Evolutionary conservation across 2,888 invertebrate species (phyloP), one percentile per base, ranked within the genome.

Genomic region (Tenodera sinensis): DNA sequence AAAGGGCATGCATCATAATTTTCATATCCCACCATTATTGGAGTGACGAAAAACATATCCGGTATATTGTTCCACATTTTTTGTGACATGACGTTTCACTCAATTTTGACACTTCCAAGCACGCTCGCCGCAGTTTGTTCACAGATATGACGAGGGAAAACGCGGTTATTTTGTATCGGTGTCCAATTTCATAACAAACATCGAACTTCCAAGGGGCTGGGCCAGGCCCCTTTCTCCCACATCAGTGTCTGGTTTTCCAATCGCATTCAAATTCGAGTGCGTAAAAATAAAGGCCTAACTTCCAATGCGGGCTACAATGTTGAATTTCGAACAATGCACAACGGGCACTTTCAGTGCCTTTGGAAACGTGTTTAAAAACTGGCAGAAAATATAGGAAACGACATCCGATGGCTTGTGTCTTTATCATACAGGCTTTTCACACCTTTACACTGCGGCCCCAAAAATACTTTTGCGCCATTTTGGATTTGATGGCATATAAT

Each of bases 41-140:
- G 89, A 87, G 89, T 89, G 87, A 89, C 86, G 89, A 89, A 89
- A 89, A 89, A 89, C 89, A 89, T 89, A 71, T 89, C 89, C 28
- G 89, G 89, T 71, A 89, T 86, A 89, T 87, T 89, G 89, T 89
- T 89, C 89, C 89, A 89, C 89, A 89, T 89, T 86, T 83, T 89
- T 87, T 87, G 87, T 83, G 87, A 87, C 87, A 87, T 87, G 86
- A 86, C 81, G 87, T 87, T 87, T 83, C 34, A 47, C 47, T 71
- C 54, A 86, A 86, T 86, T 86, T 86, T 86, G 86, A 86, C 86
- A 86, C 86, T 86, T 47, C 30, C 25, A 71, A 71, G 54, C 54
- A 54, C 54, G 54, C 54, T 71, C 15, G 25, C 54, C 54, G 54
- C 6, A 20, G 25, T 71, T 71, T 25, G 25, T 71, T 71, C 54